Conservation (phyloP, 2,113 vertebrate genomes). For the Plecturocebus donacophilus region DNA sequence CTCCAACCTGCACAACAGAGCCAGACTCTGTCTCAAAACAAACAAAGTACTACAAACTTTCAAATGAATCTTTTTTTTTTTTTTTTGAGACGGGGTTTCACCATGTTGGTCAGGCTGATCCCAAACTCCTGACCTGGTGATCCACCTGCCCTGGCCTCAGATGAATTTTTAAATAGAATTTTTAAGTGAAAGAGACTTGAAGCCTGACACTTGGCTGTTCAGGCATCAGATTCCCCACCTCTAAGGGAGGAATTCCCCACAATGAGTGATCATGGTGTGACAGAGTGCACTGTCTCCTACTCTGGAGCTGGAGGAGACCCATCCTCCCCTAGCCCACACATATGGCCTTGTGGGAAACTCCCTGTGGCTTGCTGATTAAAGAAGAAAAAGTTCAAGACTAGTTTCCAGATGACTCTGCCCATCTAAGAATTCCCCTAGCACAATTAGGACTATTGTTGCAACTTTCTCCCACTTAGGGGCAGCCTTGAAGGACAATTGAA, state of each 20-base stretch:
- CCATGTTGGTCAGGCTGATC: too few species aligned
- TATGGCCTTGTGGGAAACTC: background rate
- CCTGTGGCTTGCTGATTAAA: background rate
- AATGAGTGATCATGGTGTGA: background rate
- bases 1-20: too few species aligned
- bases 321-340: background rate
- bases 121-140: too few species aligned
- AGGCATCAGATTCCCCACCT: background rate
- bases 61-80: too few species aligned
- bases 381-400: background rate
- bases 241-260: background rate
- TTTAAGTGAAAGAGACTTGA: background rate
- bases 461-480: background rate
- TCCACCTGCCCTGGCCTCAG: background rate
- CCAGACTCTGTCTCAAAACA: too few species aligned
- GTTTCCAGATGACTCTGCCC: background rate
- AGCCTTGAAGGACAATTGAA: background rate
- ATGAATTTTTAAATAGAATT: background rate
- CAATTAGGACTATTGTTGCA: background rate
- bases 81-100: too few species aligned
- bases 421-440: background rate
- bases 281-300: background rate
- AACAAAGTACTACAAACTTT: background rate
- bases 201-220: background rate
- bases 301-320: background rate